phyloP scores from a whole-genome alignment of 1,140 invertebrate species.

The Caerostris extrusa region DNA sequence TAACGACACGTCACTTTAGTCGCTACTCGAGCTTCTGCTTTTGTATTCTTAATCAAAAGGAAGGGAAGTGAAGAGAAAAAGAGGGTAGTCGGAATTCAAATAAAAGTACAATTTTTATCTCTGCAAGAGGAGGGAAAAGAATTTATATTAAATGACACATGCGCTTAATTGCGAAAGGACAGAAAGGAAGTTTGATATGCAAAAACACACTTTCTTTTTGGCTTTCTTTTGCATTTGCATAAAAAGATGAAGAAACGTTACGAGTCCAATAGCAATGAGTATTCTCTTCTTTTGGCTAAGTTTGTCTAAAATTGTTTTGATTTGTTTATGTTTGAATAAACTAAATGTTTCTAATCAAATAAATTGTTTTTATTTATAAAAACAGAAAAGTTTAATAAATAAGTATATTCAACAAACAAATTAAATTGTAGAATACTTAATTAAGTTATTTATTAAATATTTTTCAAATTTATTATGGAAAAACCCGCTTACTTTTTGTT shows the following conservation, averaged over 20 bases:
- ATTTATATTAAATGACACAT: conserved; percentile 57
- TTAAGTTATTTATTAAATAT: too few species aligned
- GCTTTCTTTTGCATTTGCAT: neutral
- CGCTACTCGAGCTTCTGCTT: conserved; percentile 16
- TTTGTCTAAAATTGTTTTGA: too few species aligned
- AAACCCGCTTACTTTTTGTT: neutral
- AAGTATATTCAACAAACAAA: too few species aligned
- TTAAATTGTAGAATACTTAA: too few species aligned
- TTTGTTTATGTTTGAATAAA: too few species aligned
- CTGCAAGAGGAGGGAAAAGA: conserved; percentile 5
- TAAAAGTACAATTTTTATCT: conserved; percentile 21
- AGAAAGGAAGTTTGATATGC: neutral
- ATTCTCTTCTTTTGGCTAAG: too few species aligned
- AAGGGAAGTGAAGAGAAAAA: neutral
- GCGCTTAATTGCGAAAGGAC: conserved; percentile 30
- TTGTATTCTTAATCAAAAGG: conserved; percentile 52
- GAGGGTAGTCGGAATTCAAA: conserved; percentile 9
- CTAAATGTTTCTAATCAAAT: too few species aligned
- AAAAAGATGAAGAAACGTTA: neutral
- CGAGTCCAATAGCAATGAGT: too few species aligned
- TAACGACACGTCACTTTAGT: conserved; percentile 3
- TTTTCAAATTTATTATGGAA: neutral
- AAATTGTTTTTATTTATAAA: neutral
- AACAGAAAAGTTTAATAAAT: too few species aligned
- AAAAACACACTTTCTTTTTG: conserved; percentile 23